These are phyloP conservation scores for Chiloscyllium plagiosum DNA, from an alignment of 2,113 vertebrate species.

Conservation along the genomic window DNA sequence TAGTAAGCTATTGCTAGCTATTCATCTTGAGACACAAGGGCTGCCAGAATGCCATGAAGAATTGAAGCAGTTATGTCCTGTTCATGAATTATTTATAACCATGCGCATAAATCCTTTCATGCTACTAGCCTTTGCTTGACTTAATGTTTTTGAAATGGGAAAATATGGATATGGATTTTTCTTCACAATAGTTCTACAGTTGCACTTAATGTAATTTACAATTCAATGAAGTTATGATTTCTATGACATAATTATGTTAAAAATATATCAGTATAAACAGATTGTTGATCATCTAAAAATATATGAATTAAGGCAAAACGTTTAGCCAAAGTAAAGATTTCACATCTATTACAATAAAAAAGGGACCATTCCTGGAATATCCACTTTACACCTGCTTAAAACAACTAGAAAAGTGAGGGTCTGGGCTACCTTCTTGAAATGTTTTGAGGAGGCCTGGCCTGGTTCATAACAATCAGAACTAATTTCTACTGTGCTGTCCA, in stretches of 20 bases:
- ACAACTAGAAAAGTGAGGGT: no score
- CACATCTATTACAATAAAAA: background rate
- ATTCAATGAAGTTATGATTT: background rate
- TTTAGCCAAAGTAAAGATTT: background rate
- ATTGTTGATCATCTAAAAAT: background rate
- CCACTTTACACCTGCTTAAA: no score
- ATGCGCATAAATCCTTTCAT: slow-evolving; percentile 19
- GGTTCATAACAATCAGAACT: background rate
- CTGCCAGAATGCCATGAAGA: background rate
- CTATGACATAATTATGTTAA: background rate
- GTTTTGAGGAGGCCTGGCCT: no score
- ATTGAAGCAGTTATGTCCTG: background rate
- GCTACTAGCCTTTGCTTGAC: background rate
- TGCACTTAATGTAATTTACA: background rate
- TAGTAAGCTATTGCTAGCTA: background rate
- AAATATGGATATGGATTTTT: background rate
- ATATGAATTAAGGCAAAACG: background rate
- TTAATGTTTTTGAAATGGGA: background rate
- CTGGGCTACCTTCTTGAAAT: no score
- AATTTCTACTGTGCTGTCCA: background rate
- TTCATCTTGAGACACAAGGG: background rate
- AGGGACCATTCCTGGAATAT: background rate
- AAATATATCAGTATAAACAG: background rate
- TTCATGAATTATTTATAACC: slow-evolving; percentile 25
- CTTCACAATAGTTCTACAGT: background rate